Evolutionary conservation across 2,113 vertebrate species (phyloP).

Genomic region (Mormyrus iriodes): DNA sequence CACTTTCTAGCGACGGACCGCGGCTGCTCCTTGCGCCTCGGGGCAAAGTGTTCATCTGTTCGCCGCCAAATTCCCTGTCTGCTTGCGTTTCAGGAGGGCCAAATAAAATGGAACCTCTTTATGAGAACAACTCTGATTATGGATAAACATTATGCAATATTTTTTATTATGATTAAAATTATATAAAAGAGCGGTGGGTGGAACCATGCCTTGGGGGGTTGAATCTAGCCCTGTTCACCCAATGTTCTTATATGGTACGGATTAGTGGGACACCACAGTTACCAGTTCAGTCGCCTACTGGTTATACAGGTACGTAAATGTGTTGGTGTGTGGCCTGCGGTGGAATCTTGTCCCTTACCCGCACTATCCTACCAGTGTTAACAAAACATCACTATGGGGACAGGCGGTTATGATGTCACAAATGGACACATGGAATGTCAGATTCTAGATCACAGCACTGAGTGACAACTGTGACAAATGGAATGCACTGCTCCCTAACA

Average conservation of each 20-base stretch:
- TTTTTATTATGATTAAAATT: background rate
- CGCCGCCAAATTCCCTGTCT: background rate
- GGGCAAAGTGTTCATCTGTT: background rate
- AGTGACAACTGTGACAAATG: background rate
- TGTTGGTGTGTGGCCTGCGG: background rate
- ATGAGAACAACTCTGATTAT: background rate
- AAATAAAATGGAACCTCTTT: background rate
- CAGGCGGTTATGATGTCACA: background rate
- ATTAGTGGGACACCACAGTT: background rate
- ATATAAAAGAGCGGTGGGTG: background rate
- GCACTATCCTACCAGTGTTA: background rate
- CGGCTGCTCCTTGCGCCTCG: background rate
- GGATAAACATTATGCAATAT: background rate
- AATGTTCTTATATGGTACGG: background rate
- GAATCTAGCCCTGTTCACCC: background rate
- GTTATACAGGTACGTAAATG: background rate
- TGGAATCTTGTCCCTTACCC: background rate
- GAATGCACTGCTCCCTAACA: background rate
- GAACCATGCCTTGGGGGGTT: background rate
- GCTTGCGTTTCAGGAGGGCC: background rate
- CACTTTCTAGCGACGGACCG: background rate
- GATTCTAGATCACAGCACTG: background rate
- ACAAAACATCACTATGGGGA: background rate
- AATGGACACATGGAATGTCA: background rate
- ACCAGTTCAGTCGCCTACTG: background rate